These are phyloP conservation scores for Ctena decussata DNA, from an alignment of 2,888 invertebrate species.

Conservation along the genomic window DNA sequence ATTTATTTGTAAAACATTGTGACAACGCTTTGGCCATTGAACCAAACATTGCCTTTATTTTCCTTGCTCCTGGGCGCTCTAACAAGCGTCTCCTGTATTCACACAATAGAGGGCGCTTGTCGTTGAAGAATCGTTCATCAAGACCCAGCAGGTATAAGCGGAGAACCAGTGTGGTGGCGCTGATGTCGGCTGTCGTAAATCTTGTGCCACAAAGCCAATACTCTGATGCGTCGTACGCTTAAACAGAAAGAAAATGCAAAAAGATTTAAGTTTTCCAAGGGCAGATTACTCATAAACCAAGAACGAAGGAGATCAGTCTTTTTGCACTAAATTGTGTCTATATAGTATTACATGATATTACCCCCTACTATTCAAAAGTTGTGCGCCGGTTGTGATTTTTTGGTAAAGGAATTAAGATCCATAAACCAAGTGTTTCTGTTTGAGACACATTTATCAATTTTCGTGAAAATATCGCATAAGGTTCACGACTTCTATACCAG, in stretches of 20 bases:
- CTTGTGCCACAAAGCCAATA: conserved; percentile 74
- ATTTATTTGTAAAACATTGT: neutral
- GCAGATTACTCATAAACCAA: too few species aligned
- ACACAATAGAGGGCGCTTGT: conserved; percentile 69
- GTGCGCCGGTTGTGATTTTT: too few species aligned
- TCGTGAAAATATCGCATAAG: too few species aligned
- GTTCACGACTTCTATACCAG: too few species aligned
- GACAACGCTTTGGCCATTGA: neutral
- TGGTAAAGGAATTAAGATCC: too few species aligned
- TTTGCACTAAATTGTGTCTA: too few species aligned
- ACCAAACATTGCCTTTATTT: neutral
- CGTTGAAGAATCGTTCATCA: conserved; percentile 64
- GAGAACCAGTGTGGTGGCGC: conserved; percentile 64
- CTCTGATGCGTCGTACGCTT: conserved; percentile 59
- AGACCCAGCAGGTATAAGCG: conserved; percentile 70
- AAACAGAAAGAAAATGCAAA: conserved; percentile 1
- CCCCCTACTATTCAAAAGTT: too few species aligned
- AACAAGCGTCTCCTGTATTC: conserved; percentile 60
- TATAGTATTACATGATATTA: too few species aligned
- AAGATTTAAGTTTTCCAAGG: too few species aligned
- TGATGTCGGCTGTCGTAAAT: conserved; percentile 78
- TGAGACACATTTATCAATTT: too few species aligned
- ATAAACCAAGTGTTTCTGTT: too few species aligned
- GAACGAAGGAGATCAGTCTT: too few species aligned
- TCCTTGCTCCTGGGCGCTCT: conserved; percentile 42